phyloP scores from a whole-genome alignment of 2,797 vertebrate species.

The Pangasius larnaudii region DNA sequence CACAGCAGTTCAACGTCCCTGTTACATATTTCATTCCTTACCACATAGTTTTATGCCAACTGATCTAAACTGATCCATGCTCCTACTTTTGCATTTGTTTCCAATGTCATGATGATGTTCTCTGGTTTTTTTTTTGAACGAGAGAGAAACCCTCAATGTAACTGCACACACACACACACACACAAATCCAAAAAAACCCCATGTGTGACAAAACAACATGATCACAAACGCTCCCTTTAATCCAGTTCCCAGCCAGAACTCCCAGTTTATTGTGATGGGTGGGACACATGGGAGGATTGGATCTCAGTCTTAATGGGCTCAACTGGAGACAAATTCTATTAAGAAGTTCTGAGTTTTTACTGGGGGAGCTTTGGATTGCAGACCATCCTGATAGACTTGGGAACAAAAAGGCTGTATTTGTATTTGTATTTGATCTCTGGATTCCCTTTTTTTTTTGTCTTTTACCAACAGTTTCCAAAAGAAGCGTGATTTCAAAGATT shows the following conservation, averaged over 20 bases:
- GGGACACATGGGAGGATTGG: neutral
- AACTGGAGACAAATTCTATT: neutral
- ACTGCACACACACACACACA: no score
- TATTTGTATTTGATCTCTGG: no score
- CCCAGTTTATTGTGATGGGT: neutral
- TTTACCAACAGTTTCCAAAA: neutral
- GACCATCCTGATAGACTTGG: neutral
- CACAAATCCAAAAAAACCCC: no score
- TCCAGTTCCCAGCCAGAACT: neutral
- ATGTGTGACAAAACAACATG: neutral
- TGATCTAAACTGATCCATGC: neutral
- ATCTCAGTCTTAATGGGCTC: neutral
- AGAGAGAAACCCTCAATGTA: no score
- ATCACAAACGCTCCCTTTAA: neutral
- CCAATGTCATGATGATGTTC: neutral
- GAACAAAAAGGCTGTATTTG: neutral
- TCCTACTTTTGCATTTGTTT: neutral
- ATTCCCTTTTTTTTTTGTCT: neutral
- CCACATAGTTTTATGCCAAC: neutral
- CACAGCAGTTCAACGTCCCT: neutral
- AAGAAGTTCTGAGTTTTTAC: neutral
- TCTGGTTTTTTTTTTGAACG: neutral
- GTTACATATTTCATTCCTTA: neutral
- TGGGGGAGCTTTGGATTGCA: neutral
- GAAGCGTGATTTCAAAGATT: neutral